These are phyloP conservation scores for Chaetogeoica ovagalla DNA, from an alignment of 2,888 invertebrate genomes.

Conservation along the genomic window DNA sequence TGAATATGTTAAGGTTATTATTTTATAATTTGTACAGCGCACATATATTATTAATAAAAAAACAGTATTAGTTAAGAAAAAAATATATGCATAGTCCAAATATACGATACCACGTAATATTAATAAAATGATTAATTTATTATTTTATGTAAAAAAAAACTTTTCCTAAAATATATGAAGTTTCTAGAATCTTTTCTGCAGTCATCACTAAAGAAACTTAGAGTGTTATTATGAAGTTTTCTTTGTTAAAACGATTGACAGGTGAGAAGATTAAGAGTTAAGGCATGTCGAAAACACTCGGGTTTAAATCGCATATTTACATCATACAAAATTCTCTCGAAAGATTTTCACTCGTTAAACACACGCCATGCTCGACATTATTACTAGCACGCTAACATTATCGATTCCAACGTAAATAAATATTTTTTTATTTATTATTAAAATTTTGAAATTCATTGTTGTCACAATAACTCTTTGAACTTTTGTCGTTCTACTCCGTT, in stretches of 20 bases:
- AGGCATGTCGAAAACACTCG: slow-evolving; percentile 5
- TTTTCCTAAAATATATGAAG: neutral
- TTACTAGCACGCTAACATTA: too few species aligned
- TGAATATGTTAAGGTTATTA: too few species aligned
- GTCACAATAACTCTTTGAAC: neutral
- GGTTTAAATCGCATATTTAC: neutral
- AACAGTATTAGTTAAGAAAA: too few species aligned
- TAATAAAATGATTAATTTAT: too few species aligned
- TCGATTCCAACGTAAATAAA: too few species aligned
- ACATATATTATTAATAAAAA: too few species aligned
- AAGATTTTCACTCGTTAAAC: neutral
- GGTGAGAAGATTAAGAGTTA: slow-evolving; percentile 1
- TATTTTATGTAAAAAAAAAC: neutral
- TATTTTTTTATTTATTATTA: neutral
- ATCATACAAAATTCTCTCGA: neutral
- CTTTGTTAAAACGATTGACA: slow-evolving; percentile 7
- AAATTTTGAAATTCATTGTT: neutral
- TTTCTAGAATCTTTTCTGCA: neutral
- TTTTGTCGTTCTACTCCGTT: too few species aligned
- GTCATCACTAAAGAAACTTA: neutral
- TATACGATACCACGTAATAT: too few species aligned
- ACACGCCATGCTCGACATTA: neutral
- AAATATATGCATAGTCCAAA: too few species aligned
- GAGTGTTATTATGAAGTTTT: neutral
- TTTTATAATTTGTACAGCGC: too few species aligned